phyloP scores from a whole-genome alignment of 2,113 vertebrate genomes.

The Garra rufa region DNA sequence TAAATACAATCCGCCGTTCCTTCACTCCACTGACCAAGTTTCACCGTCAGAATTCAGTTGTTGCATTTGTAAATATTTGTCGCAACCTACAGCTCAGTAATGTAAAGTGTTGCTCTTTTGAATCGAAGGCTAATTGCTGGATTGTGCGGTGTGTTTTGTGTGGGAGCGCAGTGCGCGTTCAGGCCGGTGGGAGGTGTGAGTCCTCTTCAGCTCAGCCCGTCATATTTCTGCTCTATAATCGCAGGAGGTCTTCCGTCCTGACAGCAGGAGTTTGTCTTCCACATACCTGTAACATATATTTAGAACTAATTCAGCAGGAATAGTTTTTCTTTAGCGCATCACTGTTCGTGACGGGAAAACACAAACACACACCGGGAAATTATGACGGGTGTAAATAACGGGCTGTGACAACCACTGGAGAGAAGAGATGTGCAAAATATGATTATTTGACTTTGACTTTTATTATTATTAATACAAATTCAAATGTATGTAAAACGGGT shows the following conservation, averaged over 20 bases:
- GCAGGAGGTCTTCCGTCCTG: constrained; percentile 21
- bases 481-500: neutral
- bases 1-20: neutral
- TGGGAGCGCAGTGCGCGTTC: constrained; percentile 34
- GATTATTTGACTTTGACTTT: neutral
- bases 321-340: neutral
- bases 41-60: neutral
- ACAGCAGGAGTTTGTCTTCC: constrained; percentile 6
- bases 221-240: constrained; percentile 23
- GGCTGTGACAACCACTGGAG: too few species aligned
- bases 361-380: neutral
- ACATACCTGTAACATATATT: constrained; percentile 16
- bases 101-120: neutral
- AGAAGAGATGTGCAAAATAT: neutral
- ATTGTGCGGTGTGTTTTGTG: neutral
- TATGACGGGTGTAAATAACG: neutral
- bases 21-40: neutral
- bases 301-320: neutral
- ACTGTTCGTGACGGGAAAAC: neutral
- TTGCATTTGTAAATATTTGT: neutral
- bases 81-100: neutral
- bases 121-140: neutral
- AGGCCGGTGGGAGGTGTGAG: constrained; percentile 54
- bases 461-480: neutral
- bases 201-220: neutral